Conservation (phyloP, 2,797 vertebrate genomes). For the Cossypha caffra region DNA sequence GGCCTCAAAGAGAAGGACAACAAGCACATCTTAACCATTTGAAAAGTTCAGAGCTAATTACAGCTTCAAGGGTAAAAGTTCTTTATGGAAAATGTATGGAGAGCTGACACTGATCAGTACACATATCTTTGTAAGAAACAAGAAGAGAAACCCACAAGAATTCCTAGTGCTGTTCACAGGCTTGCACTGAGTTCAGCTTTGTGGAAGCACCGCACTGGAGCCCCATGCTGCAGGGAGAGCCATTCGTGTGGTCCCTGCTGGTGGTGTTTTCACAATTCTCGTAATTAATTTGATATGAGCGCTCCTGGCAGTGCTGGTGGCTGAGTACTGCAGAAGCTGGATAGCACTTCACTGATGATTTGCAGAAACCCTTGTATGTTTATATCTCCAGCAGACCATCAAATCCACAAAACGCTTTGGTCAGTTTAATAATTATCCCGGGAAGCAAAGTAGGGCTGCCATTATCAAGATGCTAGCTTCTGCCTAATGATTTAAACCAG, state of each 20-base stretch:
- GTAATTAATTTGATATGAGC: conserved; percentile 8
- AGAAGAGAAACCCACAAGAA: neutral
- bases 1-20: neutral
- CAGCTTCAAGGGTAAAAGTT: neutral
- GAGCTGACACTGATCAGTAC: neutral
- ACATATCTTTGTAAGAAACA: neutral
- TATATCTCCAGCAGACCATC: conserved; percentile 73
- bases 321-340: neutral
- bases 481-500: conserved; percentile 9
- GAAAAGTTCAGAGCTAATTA: neutral
- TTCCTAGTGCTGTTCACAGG: neutral
- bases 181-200: neutral
- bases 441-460: neutral
- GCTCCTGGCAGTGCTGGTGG: conserved; percentile 10
- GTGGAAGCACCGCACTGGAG: neutral
- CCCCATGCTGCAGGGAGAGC: neutral
- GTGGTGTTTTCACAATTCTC: neutral
- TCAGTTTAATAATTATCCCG: conserved; percentile 16
- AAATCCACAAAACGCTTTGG: conserved; percentile 46
- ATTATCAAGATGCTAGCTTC: conserved; percentile 9
- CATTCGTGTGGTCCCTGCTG: neutral
- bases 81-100: neutral
- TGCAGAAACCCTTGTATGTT: conserved; percentile 48
- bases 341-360: conserved; percentile 7
- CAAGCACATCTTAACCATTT: neutral